Evolutionary conservation across 1,140 invertebrate genomes (phyloP).

Genomic region (Sesamia nonagrioides): DNA sequence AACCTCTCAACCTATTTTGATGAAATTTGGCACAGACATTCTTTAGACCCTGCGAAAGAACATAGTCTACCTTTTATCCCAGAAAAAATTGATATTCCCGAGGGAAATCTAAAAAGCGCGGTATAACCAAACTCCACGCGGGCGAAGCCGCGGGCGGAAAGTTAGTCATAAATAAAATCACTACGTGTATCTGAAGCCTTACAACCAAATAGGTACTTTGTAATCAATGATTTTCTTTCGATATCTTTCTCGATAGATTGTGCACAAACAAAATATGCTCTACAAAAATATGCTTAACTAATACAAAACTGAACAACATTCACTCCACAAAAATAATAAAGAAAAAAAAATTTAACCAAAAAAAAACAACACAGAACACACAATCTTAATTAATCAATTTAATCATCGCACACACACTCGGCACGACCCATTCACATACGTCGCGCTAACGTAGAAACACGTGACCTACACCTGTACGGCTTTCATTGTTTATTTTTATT

Average conservation of each 20-base stretch:
- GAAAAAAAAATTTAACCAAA: not conserved
- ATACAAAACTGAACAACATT: not conserved
- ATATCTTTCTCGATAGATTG: not conserved
- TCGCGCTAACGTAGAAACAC: constrained; percentile 15
- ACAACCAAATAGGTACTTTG: too few relatives aligned
- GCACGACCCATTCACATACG: constrained; percentile 19
- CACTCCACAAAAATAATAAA: constrained; percentile 10
- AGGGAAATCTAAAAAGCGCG: too few relatives aligned
- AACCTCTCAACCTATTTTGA: too few relatives aligned
- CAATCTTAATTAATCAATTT: constrained; percentile 43
- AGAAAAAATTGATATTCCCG: too few relatives aligned
- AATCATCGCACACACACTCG: constrained; percentile 22
- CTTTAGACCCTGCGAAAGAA: too few relatives aligned
- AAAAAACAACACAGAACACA: not conserved
- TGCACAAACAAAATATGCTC: not conserved
- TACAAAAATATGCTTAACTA: not conserved
- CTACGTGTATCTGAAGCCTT: too few relatives aligned
- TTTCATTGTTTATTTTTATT: constrained; percentile 81
- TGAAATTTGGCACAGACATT: too few relatives aligned
- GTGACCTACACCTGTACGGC: constrained; percentile 43
- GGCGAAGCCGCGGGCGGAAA: too few relatives aligned
- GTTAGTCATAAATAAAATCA: too few relatives aligned
- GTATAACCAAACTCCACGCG: too few relatives aligned
- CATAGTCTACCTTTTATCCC: too few relatives aligned
- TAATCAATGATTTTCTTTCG: not conserved